phyloP scores from a whole-genome alignment of 2,797 vertebrate species.

The Acanthis flammea region DNA sequence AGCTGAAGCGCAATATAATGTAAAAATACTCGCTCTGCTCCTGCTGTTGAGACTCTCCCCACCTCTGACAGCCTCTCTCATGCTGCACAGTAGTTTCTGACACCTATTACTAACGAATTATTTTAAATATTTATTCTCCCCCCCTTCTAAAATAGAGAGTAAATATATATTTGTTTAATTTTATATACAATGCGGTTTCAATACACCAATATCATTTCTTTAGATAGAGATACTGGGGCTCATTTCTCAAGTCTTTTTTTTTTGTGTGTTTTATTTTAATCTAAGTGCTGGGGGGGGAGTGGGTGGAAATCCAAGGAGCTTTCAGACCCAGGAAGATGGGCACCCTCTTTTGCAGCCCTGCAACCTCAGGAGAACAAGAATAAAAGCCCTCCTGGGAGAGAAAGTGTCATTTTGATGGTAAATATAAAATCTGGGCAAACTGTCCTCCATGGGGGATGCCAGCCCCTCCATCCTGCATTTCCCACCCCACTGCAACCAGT shows the following conservation, averaged over 20 bases:
- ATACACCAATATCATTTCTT: constrained; percentile 42
- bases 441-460: neutral
- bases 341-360: neutral
- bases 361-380: neutral
- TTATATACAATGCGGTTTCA: constrained; percentile 67
- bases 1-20: constrained; percentile 49
- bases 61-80: constrained; percentile 57
- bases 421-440: neutral
- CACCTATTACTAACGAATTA: constrained; percentile 60
- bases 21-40: constrained; percentile 41
- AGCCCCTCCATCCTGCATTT: neutral
- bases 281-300: neutral
- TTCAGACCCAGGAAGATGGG: neutral
- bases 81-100: constrained; percentile 55
- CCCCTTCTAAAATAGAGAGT: constrained; percentile 77
- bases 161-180: constrained; percentile 76
- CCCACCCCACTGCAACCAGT: neutral
- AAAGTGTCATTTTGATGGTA: neutral
- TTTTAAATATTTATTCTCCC: constrained; percentile 60
- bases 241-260: neutral
- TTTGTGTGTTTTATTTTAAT: neutral
- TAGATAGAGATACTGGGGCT: constrained; percentile 48
- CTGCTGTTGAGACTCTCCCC: constrained; percentile 12
- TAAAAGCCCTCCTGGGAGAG: neutral
- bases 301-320: neutral